Evolutionary conservation across 2,888 invertebrate genomes (phyloP), one percentile per base, ranked within the genome.

Genomic region (Brachylomia viminalis): DNA sequence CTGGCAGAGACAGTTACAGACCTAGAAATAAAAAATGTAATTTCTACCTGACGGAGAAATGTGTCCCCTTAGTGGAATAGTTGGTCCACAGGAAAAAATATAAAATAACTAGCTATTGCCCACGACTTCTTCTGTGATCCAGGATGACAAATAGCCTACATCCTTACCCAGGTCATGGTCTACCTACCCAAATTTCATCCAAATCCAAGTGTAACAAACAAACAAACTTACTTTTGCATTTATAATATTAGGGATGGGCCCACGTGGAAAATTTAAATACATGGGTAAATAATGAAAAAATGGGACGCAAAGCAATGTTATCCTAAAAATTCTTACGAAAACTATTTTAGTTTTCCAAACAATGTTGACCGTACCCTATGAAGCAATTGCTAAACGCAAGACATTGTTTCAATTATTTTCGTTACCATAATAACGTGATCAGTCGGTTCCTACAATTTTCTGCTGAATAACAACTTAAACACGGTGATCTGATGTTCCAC

Each of bases 401-500:
- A 30, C 11, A 45, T 47, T 33, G 7, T 33, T n/a, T 42, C 23
- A 23, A 65, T 30, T 2, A 30, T 49, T 58, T 54, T 65, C n/a
- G 20, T 15, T 17, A 49, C 6, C 27, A 27, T 17, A 20, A 17
- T 56, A 49, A n/a, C 56, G 8, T 58, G 13, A 33, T 17, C 27
- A 54, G 0, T 15, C 56, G 15, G 15, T 67, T 72, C 61, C 20
- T 69, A 72, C 42, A 75, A 61, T 58, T 8, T 56, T 69, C 10
- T 69, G 62, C 76, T 79, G 45, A 13, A 68, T 68, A 68, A 73
- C 45, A 68, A 64, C 69, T 79, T 33, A 61, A 47, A 75, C 42
- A 45, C 54, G 4, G 15, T 59, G 17, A 45, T 70, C 20, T 27
- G 20, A 49, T 71, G 23, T 33, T 64, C 27, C 8, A 70, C 27